Conservation (phyloP, 2,797 vertebrate species). For the Macropus fuliginosus region DNA sequence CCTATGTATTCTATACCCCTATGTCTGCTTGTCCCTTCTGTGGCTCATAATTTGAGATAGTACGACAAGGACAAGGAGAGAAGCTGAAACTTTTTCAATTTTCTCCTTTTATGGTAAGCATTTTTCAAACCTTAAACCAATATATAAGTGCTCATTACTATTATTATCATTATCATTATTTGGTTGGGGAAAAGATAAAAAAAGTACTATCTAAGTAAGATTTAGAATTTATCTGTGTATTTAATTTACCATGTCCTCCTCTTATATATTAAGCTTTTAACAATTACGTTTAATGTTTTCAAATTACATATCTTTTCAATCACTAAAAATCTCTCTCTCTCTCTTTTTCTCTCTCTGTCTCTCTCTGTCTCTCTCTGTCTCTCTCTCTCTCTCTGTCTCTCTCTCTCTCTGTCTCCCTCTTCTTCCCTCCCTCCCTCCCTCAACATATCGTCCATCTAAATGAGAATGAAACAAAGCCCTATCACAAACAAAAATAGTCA, state of each 20-base stretch:
- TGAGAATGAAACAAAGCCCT: neutral
- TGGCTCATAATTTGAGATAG: neutral
- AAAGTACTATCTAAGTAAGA: neutral
- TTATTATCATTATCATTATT: neutral
- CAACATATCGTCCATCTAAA: neutral
- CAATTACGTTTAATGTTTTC: neutral
- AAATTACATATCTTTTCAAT: neutral
- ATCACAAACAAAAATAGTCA: neutral
- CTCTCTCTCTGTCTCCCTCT: too few relatives aligned
- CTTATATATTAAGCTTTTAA: neutral
- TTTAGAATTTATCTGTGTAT: neutral
- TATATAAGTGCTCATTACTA: neutral
- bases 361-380: too few relatives aligned
- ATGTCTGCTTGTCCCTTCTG: neutral
- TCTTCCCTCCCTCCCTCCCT: neutral
- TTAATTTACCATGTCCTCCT: neutral
- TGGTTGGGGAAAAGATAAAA: neutral
- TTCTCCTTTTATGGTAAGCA: neutral
- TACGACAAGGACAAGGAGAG: neutral
- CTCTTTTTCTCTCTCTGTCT: too few relatives aligned
- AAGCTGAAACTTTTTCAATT: slow-evolving; percentile 22
- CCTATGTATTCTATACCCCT: neutral
- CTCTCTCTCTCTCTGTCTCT: too few relatives aligned
- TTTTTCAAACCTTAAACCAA: neutral
- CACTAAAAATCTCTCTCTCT: too few relatives aligned